Evolutionary conservation across 2,113 vertebrate species (phyloP), one percentile per base, ranked within the genome.

Genomic region (Onychostoma macrolepis): DNA sequence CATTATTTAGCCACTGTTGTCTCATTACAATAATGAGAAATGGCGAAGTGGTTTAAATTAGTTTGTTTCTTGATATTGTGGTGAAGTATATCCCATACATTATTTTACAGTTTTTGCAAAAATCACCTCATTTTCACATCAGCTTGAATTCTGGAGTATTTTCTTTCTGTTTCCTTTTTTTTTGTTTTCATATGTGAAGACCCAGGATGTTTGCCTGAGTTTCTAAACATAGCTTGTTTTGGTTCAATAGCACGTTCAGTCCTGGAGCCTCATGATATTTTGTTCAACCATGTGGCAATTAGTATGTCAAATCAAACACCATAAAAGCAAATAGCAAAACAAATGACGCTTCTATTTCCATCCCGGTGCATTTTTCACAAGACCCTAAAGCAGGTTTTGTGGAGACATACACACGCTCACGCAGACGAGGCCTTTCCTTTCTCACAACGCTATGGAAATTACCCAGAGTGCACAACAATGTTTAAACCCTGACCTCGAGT

Each of bases 261-360:
- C 94, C 92, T 89, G 75, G 91, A 94, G 93, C 90, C 91, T 95
- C 92, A 91, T 92, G 93, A 93, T 91, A 94, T 94, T 94, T 94
- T 92, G 92, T 92, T 94, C 91, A 91, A 93, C 91, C 90, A 94
- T 93, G 92, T 94, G 56, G 93, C 93, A 95, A 94, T 95, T 94
- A 94, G 90, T 78, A 94, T 94, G 94, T 94, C 94, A 94, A 95
- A 93, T 94, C 92, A 93, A 93, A 94, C 93, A 90, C 92, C 86
- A 91, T 92, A 92, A 93, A 83, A 91, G 92, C 91, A 93, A 93
- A 93, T 89, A 92, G 92, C 93, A 88, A 91, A 93, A 91, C 88
- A 89, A 92, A 89, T 86, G 86, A 90, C 65, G 85, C 91, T 93
- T 90, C 94, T 95, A 94, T 95, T 95, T 94, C 85, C 88, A 92